phyloP scores from a whole-genome alignment of 2,888 invertebrate species.

The Ennomos fuscantarius region DNA sequence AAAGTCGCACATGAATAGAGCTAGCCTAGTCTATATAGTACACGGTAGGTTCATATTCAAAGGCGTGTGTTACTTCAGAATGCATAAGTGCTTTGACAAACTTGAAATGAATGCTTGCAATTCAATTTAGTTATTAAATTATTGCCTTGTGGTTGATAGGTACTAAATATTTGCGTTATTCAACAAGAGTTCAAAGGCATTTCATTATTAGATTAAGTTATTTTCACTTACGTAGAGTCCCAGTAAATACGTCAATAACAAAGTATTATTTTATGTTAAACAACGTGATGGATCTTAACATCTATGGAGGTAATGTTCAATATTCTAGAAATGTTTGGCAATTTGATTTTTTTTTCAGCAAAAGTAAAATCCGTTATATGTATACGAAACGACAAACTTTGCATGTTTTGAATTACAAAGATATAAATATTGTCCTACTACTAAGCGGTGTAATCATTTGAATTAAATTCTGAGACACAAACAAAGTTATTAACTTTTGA shows the following conservation, averaged over 20 bases:
- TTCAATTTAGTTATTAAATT: constrained; percentile 31
- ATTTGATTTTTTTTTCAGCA: constrained; percentile 4
- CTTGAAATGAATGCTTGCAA: constrained; percentile 35
- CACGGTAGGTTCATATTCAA: constrained; percentile 28
- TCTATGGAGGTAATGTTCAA: neutral
- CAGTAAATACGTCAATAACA: too few relatives aligned
- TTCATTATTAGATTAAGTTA: constrained; percentile 3
- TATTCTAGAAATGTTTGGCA: constrained; percentile 5
- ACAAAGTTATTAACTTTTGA: too few relatives aligned
- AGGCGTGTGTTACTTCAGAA: constrained; percentile 32
- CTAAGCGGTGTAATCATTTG: too few relatives aligned
- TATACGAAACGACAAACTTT: too few relatives aligned
- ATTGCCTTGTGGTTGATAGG: neutral
- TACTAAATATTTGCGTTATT: constrained; percentile 6
- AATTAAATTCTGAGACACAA: too few relatives aligned
- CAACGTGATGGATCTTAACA: too few relatives aligned
- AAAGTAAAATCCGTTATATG: constrained; percentile 6
- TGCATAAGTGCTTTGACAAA: constrained; percentile 42
- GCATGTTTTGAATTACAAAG: too few relatives aligned
- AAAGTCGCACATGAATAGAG: constrained; percentile 18
- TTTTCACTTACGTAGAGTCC: neutral
- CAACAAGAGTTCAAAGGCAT: constrained; percentile 3
- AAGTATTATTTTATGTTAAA: too few relatives aligned
- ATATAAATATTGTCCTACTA: too few relatives aligned
- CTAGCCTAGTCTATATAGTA: constrained; percentile 27